These are phyloP conservation scores for Leuciscus idus DNA, from an alignment of 2,113 vertebrate species.

Conservation along the genomic window DNA sequence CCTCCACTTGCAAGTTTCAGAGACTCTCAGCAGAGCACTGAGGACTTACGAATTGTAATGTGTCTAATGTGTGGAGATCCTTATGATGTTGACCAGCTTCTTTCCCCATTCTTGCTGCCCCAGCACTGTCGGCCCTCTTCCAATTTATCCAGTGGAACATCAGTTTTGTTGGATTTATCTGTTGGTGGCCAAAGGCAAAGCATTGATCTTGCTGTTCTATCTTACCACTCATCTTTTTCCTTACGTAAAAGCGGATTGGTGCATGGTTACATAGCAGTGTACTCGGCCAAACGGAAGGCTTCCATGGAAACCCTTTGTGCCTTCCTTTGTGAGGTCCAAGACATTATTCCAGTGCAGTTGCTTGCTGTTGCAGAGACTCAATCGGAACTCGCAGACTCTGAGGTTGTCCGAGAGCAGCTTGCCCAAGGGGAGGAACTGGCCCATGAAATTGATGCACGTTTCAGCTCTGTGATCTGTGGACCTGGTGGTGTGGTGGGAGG, in stretches of 20 bases:
- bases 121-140: constrained; percentile 82
- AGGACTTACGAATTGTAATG: constrained; percentile 88
- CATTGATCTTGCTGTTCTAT: constrained; percentile 87
- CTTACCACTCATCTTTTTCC: constrained; percentile 93
- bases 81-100: constrained; percentile 85
- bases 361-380: constrained; percentile 86
- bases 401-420: constrained; percentile 86
- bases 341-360: constrained; percentile 92
- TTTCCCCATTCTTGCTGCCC: constrained; percentile 85
- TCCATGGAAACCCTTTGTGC: constrained; percentile 92
- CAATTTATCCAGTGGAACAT: constrained; percentile 75
- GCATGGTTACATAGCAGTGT: constrained; percentile 93
- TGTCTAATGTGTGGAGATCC: constrained; percentile 96
- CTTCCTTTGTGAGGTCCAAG: constrained; percentile 95
- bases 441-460: constrained; percentile 89
- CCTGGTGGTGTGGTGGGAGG: constrained; percentile 80
- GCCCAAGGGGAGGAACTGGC: constrained; percentile 92
- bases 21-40: constrained; percentile 78
- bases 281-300: constrained; percentile 87
- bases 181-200: constrained; percentile 84
- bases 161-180: constrained; percentile 83
- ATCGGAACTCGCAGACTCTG: constrained; percentile 81
- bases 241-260: constrained; percentile 87
- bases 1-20: constrained; percentile 77
- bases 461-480: constrained; percentile 81